A percentile compares a stretch with the other conserved stretches of the same genome.
phyloP scores from a whole-genome alignment of 2,888 invertebrate genomes.

The Mellilla xanthometata region DNA sequence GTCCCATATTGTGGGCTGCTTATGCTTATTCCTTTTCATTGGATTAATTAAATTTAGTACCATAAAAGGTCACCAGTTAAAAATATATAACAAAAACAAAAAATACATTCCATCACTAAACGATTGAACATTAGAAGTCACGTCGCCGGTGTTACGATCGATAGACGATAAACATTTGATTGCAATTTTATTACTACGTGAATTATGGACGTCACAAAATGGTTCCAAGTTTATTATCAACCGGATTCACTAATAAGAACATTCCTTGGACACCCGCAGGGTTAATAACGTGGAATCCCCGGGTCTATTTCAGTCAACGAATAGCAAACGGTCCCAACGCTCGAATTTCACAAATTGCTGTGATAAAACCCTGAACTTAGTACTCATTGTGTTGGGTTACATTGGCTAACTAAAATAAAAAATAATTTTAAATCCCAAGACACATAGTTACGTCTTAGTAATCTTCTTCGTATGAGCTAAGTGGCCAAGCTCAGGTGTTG shows the following conservation, averaged over 20 bases:
- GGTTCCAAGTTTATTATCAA: constrained; percentile 29
- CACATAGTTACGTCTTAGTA: no score
- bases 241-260: constrained; percentile 42
- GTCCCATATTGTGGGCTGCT: no score
- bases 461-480: no score
- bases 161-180: constrained; percentile 17
- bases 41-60: no score
- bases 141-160: background rate
- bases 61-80: no score
- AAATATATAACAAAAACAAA: no score
- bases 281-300: constrained; percentile 38
- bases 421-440: no score
- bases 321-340: constrained; percentile 40
- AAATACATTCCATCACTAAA: no score
- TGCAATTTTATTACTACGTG: constrained; percentile 8
- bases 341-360: constrained; percentile 46
- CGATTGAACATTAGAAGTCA: background rate
- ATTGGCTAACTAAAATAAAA: no score
- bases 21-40: no score
- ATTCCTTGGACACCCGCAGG: constrained; percentile 41
- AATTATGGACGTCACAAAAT: constrained; percentile 16
- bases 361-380: constrained; percentile 36
- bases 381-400: constrained; percentile 25
- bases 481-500: no score
- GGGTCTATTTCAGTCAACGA: constrained; percentile 29